phyloP scores from a whole-genome alignment of 2,797 vertebrate genomes.

The Pangasius larnaudii region DNA sequence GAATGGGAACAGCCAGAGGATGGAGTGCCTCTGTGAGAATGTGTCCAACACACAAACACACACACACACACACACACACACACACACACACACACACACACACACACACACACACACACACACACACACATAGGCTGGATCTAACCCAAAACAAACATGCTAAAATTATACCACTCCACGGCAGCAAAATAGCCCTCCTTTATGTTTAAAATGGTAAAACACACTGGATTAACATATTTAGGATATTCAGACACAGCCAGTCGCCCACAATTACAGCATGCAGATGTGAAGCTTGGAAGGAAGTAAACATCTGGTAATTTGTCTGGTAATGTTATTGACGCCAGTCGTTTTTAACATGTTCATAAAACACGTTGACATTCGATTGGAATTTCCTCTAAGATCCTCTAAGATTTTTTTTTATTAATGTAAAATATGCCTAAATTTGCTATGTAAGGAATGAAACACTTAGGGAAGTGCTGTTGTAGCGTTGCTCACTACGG shows the following conservation, averaged over 20 bases:
- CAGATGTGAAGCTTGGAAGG: conserved; percentile 15
- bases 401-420: not conserved
- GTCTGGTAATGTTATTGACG: not conserved
- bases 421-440: not conserved
- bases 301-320: conserved; percentile 29
- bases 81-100: not conserved
- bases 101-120: not conserved
- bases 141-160: conserved; percentile 78
- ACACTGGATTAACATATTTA: conserved; percentile 62
- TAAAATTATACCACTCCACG: conserved; percentile 77
- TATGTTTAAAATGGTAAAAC: conserved; percentile 38
- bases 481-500: not conserved
- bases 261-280: conserved; percentile 21
- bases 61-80: not conserved
- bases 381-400: not conserved
- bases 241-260: conserved; percentile 69
- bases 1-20: conserved; percentile 38
- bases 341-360: conserved; percentile 1
- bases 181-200: conserved; percentile 66
- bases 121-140: conserved; percentile 59
- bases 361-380: not conserved
- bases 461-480: not conserved
- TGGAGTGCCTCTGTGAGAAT: conserved; percentile 50
- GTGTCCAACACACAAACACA: conserved; percentile 34
- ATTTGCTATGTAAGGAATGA: not conserved